phyloP scores from a whole-genome alignment of 2,888 invertebrate genomes.

The Prenolepis imparis region DNA sequence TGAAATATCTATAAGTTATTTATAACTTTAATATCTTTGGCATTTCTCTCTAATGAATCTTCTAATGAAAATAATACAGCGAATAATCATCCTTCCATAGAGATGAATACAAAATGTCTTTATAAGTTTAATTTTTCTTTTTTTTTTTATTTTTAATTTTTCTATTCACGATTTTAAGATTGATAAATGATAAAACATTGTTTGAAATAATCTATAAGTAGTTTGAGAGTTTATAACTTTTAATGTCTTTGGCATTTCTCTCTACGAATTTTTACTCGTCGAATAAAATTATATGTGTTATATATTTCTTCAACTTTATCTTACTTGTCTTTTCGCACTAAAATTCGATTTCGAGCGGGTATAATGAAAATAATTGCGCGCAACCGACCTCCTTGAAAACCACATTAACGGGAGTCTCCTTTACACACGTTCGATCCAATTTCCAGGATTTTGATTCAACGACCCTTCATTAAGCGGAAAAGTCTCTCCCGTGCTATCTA shows the following conservation, averaged over 20 bases:
- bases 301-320: neutral
- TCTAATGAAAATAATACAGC: no score
- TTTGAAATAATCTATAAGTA: neutral
- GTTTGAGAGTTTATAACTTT: neutral
- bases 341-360: neutral
- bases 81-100: neutral
- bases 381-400: neutral
- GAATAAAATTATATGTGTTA: neutral
- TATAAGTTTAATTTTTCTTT: neutral
- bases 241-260: neutral
- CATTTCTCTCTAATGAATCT: no score
- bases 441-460: slow-evolving; percentile 32
- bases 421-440: slow-evolving; percentile 24
- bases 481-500: slow-evolving; percentile 29
- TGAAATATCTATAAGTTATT: neutral
- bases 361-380: slow-evolving; percentile 15
- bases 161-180: neutral
- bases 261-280: neutral
- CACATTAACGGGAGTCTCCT: neutral
- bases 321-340: neutral
- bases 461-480: slow-evolving; percentile 50
- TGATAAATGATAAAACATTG: neutral
- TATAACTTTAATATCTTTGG: neutral
- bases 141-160: neutral
- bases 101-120: neutral